Evolutionary conservation across 2,797 vertebrate genomes (phyloP).

Genomic region (Tadarida brasiliensis): DNA sequence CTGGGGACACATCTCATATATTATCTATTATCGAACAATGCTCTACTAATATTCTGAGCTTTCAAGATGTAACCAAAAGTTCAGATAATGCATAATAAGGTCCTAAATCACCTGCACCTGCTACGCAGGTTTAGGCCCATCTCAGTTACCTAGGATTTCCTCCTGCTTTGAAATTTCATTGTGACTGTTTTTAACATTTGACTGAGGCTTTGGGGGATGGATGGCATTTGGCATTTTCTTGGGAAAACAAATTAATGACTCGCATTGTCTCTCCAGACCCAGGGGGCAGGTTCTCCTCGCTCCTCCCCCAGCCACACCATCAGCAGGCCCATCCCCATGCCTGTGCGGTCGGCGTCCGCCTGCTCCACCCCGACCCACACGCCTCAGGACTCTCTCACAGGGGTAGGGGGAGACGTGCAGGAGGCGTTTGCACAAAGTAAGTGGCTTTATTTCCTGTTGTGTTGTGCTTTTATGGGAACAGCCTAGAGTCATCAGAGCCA

Average conservation of each 20-base stretch:
- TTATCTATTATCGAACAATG: neutral
- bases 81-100: neutral
- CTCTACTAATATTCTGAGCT: conserved; percentile 27
- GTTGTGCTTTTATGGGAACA: neutral
- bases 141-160: neutral
- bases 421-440: conserved; percentile 99
- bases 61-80: neutral
- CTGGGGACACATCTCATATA: neutral
- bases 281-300: conserved; percentile 96
- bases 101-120: neutral
- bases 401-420: conserved; percentile 98
- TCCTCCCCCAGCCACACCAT: conserved; percentile 97
- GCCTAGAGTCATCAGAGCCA: neutral
- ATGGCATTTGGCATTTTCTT: neutral
- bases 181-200: conserved; percentile 42
- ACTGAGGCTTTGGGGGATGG: neutral
- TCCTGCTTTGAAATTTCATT: conserved; percentile 21
- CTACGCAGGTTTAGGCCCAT: neutral
- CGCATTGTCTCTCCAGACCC: conserved; percentile 92
- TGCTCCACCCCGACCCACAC: conserved; percentile 96
- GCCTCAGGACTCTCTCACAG: conserved; percentile 98
- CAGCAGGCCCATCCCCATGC: conserved; percentile 96
- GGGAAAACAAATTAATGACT: conserved; percentile 73
- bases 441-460: conserved; percentile 64
- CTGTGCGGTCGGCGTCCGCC: conserved; percentile 94